Evolutionary conservation across 2,113 vertebrate species (phyloP), one percentile per base, ranked within the genome.

Genomic region (Procavia capensis): DNA sequence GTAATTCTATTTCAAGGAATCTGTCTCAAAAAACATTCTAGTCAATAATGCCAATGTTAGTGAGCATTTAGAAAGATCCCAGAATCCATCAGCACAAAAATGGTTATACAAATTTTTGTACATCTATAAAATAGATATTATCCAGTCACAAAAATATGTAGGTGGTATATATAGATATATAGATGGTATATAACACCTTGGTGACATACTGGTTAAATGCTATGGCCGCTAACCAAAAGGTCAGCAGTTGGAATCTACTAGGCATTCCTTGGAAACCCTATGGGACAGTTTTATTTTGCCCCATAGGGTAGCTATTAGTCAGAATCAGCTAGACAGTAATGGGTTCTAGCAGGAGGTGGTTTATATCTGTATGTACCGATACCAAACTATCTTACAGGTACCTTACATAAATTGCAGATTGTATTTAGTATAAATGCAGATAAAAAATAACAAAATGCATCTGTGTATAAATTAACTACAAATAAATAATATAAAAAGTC

Each of bases 401-500:
- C 20, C 22, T 59, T 88, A 84, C 59, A 63, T 76, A 81, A 92
- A 87, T 80, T 85, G 92, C 63, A 86, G n/a, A 22, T 93, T 92
- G 75, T 74, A 76, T 74, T 92, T 75, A 85, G 43, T 72, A 93
- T 61, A 81, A 94, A 89, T 9, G 84, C 25, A 92, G 57, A 54
- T 34, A 79, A 86, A 95, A 76, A 39, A 27, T 31, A 1, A 14
- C 75, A 80, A 81, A 94, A 76, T 41, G 78, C 3, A 87, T 85
- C 29, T 92, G 34, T 75, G 50, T 78, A 64, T 91, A 91, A 92
- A 90, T 95, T 76, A 93, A 43, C 47, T 72, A 17, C 43, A 78
- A 47, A 36, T 92, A 94, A 90, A 84, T 45, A 36, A 79, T 7
- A 84, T 34, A 87, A 86, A 95, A 64, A 79, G 7, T 90, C 19